Conservation (phyloP, 2,113 vertebrate species). For the Aviceda subcristata region DNA sequence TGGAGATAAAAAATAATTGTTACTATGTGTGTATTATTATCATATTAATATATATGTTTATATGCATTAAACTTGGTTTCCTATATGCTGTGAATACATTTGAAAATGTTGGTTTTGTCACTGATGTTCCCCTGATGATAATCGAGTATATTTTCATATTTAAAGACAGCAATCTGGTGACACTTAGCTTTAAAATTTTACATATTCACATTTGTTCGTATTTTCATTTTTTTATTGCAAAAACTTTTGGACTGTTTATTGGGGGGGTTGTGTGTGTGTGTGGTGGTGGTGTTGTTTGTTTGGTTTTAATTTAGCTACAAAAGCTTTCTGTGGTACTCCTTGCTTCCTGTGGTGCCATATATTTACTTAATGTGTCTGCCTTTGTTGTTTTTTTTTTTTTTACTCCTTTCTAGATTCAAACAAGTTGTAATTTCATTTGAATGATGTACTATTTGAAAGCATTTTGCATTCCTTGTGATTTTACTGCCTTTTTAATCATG, state of each 20-base stretch:
- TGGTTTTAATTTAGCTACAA: background rate
- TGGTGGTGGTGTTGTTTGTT: background rate
- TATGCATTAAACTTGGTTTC: background rate
- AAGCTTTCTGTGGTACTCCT: background rate
- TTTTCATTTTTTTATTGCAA: background rate
- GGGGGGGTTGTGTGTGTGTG: no score
- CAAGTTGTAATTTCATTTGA: background rate
- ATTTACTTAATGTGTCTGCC: background rate
- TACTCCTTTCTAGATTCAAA: background rate
- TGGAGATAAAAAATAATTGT: background rate
- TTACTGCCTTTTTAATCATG: background rate
- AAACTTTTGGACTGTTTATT: background rate
- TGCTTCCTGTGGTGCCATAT: background rate
- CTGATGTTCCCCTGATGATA: background rate
- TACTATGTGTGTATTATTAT: background rate
- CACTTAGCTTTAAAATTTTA: background rate
- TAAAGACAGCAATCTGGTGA: background rate
- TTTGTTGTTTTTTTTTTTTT: background rate
- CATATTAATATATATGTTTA: background rate
- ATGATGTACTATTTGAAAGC: background rate
- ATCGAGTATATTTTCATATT: background rate
- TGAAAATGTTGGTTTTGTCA: background rate
- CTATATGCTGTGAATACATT: background rate
- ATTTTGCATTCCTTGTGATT: background rate
- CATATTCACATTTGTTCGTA: accelerated